Conservation (phyloP, 1,140 invertebrate species). For the Philotrypesis tridentata region DNA sequence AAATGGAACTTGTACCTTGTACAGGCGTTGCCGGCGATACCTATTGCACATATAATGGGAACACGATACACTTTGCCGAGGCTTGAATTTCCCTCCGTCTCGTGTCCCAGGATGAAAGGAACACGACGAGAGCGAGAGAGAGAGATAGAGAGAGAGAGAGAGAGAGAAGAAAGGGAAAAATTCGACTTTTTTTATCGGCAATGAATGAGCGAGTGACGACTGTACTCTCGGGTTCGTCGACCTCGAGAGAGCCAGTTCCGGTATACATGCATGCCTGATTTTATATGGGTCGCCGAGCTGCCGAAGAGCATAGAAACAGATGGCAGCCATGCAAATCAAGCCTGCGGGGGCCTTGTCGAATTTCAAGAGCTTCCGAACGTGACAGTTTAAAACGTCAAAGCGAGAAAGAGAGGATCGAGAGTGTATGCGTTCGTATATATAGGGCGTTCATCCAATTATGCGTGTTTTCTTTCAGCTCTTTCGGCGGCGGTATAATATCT, state of each 20-base stretch:
- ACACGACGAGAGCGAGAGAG: no score
- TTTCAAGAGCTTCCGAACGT: conserved; percentile 41
- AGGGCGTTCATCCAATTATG: conserved; percentile 16
- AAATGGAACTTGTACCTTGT: not conserved
- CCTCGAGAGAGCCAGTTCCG: not conserved
- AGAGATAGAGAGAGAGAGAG: no score
- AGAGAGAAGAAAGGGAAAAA: conserved; percentile 3
- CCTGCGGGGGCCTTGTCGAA: conserved; percentile 32
- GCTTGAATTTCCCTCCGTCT: conserved; percentile 13
- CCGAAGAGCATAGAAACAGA: conserved; percentile 16
- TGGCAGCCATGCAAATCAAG: conserved; percentile 40
- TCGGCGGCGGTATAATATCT: not conserved
- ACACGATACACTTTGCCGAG: conserved; percentile 27
- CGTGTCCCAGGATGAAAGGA: not conserved
- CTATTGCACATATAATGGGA: not conserved
- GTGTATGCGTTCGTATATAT: not conserved
- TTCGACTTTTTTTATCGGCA: conserved; percentile 13
- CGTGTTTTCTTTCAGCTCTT: conserved; percentile 7
- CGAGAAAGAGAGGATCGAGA: not conserved
- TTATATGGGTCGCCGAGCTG: conserved; percentile 36
- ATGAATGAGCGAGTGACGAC: conserved; percentile 8
- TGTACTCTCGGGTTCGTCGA: conserved; percentile 1
- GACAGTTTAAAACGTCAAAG: conserved; percentile 34
- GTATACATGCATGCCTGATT: not conserved
- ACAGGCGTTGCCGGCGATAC: not conserved